Base-by-base conservation (phyloP, 2,888 invertebrate species). In the Girardia tigrina region DNA sequence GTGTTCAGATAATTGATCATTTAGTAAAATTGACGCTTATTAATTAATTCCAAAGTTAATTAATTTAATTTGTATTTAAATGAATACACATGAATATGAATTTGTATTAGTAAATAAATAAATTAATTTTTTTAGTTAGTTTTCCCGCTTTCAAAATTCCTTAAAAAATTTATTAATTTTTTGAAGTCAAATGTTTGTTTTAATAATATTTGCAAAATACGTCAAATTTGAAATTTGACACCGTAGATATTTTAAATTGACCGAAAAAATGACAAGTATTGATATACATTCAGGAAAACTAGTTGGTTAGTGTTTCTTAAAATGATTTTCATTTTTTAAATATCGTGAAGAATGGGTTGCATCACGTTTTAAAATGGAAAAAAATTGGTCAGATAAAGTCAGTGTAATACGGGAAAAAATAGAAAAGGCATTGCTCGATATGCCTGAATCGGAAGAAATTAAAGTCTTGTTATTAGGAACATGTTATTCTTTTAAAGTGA, bases 211-310 rank as follows among this genome's bases (percentile, higher is more conserved):
- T 56, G 23, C 23, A 56, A 56, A 56, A n/a, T 56, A n/a, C n/a
- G n/a, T 56, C 56, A 56, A 56, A 56, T 20, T 56, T 56, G 23
- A 56, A 56, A 12, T 4, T 56, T 56, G 56, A 56, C n/a, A 20
- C 23, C 56, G 56, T 56, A 56, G n/a, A n/a, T 56, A 56, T 20
- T 56, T 56, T n/a, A 56, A 56, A n/a, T 12, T 56, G 23, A 8
- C 23, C n/a, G n/a, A n/a, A 12, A 56, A 8, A 8, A 56, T 56
- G 56, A 56, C 56, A 56, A 56, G 56, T 56, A 56, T 56, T 56
- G 56, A 56, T 56, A 56, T 56, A 56, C 56, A 56, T 56, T 56
- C 56, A 4, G 56, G 56, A 4, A 56, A 56, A 56, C 56, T 56
- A 20, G 56, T 56, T 56, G 56, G 56, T 56, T 56, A 6, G 56